A percentile compares a stretch with the other conserved stretches of the same genome.
Evolutionary conservation across 2,113 vertebrate genomes (phyloP).

Genomic region (Erythrocercus mccallii): DNA sequence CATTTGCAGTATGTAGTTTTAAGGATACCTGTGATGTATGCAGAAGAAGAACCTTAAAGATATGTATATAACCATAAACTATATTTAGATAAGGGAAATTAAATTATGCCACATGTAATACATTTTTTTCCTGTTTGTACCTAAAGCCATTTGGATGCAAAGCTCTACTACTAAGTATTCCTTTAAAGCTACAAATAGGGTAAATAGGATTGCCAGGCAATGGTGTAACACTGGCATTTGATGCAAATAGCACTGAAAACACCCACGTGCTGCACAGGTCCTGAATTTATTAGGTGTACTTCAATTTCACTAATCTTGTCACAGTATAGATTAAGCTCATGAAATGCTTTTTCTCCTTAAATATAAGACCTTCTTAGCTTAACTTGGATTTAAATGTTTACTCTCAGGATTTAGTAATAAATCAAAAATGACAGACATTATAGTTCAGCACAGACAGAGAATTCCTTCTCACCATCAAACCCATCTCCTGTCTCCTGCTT

Average conservation of each 20-base stretch:
- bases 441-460: background rate
- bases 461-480: background rate
- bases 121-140: background rate
- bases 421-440: background rate
- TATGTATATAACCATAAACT: background rate
- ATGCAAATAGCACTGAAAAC: background rate
- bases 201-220: background rate
- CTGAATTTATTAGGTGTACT: background rate
- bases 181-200: background rate
- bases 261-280: fast-evolving
- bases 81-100: background rate
- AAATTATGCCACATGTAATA: background rate
- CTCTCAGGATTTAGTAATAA: background rate
- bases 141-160: background rate
- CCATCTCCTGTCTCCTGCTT: background rate
- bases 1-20: background rate
- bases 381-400: background rate
- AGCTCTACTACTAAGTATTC: background rate
- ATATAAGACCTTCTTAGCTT: background rate
- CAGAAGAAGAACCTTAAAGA: background rate
- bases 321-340: background rate
- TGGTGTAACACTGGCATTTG: background rate
- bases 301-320: background rate
- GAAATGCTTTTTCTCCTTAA: background rate
- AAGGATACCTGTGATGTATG: background rate